Conservation (phyloP, 1,140 invertebrate genomes). For the Pogonomyrmex californicus region DNA sequence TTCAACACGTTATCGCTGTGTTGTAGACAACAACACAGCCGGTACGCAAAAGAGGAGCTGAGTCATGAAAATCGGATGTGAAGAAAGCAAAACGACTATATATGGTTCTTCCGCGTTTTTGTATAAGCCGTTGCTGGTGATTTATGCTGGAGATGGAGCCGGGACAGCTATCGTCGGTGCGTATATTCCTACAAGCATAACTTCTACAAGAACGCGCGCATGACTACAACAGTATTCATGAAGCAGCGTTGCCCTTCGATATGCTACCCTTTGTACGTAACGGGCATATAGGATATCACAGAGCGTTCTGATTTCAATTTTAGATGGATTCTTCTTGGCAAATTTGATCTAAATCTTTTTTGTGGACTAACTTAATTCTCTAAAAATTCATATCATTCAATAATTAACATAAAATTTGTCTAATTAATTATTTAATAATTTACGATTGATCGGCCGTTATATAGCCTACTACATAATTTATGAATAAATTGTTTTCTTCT, state of each 20-base stretch:
- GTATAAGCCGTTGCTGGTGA: not conserved
- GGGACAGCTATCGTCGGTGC: slow-evolving; percentile 35
- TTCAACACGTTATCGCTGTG: slow-evolving; percentile 12
- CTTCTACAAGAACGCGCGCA: slow-evolving; percentile 27
- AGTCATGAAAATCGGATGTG: slow-evolving; percentile 11
- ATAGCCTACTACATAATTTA: not conserved
- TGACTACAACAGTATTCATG: slow-evolving; percentile 10
- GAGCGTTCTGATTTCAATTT: slow-evolving; percentile 11
- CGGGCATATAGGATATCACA: not conserved
- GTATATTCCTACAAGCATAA: slow-evolving; percentile 16
- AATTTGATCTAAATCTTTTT: not conserved
- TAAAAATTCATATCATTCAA: not conserved
- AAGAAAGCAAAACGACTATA: slow-evolving; percentile 13
- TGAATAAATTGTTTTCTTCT: not conserved
- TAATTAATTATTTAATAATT: slow-evolving; percentile 33
- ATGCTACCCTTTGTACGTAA: not conserved
- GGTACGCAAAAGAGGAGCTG: slow-evolving; percentile 1
- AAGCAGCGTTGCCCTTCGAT: slow-evolving; percentile 17
- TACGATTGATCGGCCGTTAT: slow-evolving; percentile 43
- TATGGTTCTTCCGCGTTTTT: not conserved
- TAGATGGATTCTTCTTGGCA: not conserved
- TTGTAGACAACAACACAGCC: not conserved
- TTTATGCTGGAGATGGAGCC: slow-evolving; percentile 56
- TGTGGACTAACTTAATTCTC: not conserved
- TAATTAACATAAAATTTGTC: slow-evolving; percentile 3